Evolutionary conservation across 2,888 invertebrate species (phyloP), one percentile per base, ranked within the genome.

Genomic region (Gordius sp.): DNA sequence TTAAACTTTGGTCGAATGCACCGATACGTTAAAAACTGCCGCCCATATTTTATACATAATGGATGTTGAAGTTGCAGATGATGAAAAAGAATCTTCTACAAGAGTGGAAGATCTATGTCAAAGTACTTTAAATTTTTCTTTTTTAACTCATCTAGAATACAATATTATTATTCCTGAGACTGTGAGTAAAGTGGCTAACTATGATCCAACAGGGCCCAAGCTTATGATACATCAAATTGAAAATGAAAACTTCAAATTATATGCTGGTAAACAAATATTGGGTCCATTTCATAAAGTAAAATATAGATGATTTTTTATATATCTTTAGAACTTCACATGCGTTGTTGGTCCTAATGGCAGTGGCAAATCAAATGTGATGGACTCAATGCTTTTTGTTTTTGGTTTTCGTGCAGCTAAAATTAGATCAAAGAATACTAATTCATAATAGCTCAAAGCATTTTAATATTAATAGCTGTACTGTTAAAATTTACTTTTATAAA

Each of bases 321-420:
- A n/a, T 69, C 74, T 72, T 39, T 71, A 87, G 81, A 82, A 83
- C 67, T 93, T 91, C 65, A 85, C 91, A 2, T 78, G 89, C 1
- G 87, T 97, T 58, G 80, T 97, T 62, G 97, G 97, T 0, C 93
- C 97, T 0, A 99, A 97, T 71, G 97, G 97, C 25, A 91, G 87
- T 68, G 97, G 97, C 0, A 97, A 99, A 68, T 89, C 89, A 64
- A 97, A 99, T 68, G 87, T 93, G 0, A 97, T 97, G 63, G 97
- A 99, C 71, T 85, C 97, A 0, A 83, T 97, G 81, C 73, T 99
- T 61, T 97, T 99, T 73, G 97, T 99, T 0, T 97, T 97, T 73
- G 97, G 97, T 1, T 93, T 85, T 68, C 75, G 91, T 64, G 87
- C 93, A 0, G 78, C 79, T 53, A 91, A 87, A 71, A 87, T 97